Base-by-base conservation (phyloP, 2,113 vertebrate genomes). In the Phaethon lepturus region DNA sequence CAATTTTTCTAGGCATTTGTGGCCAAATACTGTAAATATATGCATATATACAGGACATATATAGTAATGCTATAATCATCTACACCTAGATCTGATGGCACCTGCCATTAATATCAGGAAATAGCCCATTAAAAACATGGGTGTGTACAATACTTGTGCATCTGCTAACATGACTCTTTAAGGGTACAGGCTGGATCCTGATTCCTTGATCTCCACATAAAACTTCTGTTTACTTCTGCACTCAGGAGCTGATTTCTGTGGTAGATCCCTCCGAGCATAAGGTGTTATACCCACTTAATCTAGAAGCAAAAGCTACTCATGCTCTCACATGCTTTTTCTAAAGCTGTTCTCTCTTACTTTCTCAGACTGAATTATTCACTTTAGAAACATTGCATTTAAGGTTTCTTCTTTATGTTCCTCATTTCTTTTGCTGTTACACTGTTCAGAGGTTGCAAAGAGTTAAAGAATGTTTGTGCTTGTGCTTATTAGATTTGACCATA, bases 111-210 rank as follows among this genome's bases (percentile, higher is more conserved):
- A 38, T 35, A 42, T 23, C 33, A 67, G 29, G n/a, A 63, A 82
- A 59, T 2, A 72, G 1, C 4, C 8, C 12, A 24, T 33, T 45
- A 49, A 59, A 50, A 63, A 33, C 2, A 2, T 11, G 1, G 26
- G 17, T 4, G 1, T 28, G 10, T 55, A 35, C 18, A 64, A 12
- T 35, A 42, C 17, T 56, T 69, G 6, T 71, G 16, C 26, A 71
- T 56, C 9, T 86, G 6, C 18, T 71, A n/a, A 63, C 47, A 38
- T 11, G 22, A 44, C 28, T 26, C 35, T 66, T 44, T 11, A 35
- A 40, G 17, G 7, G 8, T 45, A 52, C 15, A 15, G 31, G 8
- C 8, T 40, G 31, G 15, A 68, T 81, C n/a, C 14, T 55, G 28
- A 66, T 52, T 79, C 38, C 9, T 88, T 76, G 25, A 29, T 52